Evolutionary conservation across 2,113 vertebrate genomes (phyloP).

Genomic region (Perccottus glenii): DNA sequence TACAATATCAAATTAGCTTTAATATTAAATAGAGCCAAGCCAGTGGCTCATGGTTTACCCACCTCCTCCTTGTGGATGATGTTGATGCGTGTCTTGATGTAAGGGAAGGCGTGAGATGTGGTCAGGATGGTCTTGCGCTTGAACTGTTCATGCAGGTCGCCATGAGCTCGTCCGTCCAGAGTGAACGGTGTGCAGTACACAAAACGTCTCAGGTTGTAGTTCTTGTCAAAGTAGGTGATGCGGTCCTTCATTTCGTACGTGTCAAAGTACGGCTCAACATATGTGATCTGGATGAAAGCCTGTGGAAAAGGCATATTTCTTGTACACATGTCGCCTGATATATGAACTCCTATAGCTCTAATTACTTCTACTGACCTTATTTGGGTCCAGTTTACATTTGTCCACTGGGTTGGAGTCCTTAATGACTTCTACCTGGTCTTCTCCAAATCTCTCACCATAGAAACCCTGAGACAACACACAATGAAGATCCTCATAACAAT

Average conservation of each 20-base stretch:
- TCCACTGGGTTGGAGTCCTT: constrained; percentile 99
- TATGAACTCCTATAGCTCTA: background rate
- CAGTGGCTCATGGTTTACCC: background rate
- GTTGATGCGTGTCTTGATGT: constrained; percentile 98
- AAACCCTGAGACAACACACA: constrained; percentile 83
- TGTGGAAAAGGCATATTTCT: constrained; percentile 52
- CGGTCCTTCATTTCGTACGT: constrained; percentile 99
- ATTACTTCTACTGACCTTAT: constrained; percentile 82
- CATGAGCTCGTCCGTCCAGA: constrained; percentile 93
- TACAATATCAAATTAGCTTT: too few species aligned
- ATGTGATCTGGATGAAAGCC: constrained; percentile 98
- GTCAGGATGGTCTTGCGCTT: constrained; percentile 98
- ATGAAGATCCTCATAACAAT: too few species aligned
- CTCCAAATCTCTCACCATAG: constrained; percentile 96
- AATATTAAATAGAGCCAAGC: too few species aligned
- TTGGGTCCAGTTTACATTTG: constrained; percentile 96
- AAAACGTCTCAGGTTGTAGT: constrained; percentile 96
- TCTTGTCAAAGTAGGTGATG: constrained; percentile 98
- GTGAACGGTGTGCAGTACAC: constrained; percentile 99
- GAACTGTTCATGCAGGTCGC: constrained; percentile 96
- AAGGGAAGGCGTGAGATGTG: constrained; percentile 96
- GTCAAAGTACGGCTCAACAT: constrained; percentile 97
- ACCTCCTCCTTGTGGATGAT: constrained; percentile 99
- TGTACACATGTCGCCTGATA: background rate
- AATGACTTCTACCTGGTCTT: constrained; percentile 95